Evolutionary conservation across 2,888 invertebrate genomes (phyloP).

Genomic region (Megalurothrips usitatus): DNA sequence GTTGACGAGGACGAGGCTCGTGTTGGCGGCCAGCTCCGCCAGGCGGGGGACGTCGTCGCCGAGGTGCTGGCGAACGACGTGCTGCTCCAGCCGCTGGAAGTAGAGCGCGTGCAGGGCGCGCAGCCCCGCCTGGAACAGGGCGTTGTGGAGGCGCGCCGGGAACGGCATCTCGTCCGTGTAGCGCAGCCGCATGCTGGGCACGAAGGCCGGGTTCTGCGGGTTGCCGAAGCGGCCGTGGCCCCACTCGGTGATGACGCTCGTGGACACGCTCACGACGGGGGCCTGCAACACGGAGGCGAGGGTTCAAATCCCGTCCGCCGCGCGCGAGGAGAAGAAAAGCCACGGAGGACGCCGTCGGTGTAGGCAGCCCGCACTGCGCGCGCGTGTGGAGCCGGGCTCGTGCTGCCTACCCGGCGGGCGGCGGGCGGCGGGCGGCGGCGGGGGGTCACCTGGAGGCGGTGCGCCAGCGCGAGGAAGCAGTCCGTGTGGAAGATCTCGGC

Average conservation of each 20-base stretch:
- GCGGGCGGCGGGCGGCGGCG: not conserved
- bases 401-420: not conserved
- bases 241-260: constrained; percentile 41
- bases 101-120: constrained; percentile 33
- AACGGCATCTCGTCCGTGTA: constrained; percentile 40
- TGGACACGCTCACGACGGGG: constrained; percentile 40
- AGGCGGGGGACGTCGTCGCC: constrained; percentile 53
- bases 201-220: constrained; percentile 39
- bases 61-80: constrained; percentile 48
- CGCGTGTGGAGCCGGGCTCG: no score
- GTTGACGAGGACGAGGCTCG: constrained; percentile 56
- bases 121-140: constrained; percentile 31
- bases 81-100: constrained; percentile 45
- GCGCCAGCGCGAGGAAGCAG: constrained; percentile 61
- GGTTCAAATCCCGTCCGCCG: constrained; percentile 41
- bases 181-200: constrained; percentile 38
- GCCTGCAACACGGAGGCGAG: constrained; percentile 41
- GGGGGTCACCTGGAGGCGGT: constrained; percentile 44
- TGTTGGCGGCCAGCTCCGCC: constrained; percentile 52
- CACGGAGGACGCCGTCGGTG: no score
- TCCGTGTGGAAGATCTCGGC: constrained; percentile 67
- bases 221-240: constrained; percentile 40
- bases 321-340: constrained; percentile 36
- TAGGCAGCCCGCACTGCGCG: no score
- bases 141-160: constrained; percentile 41